These are phyloP conservation scores for Silurus aristotelis DNA, from an alignment of 2,797 vertebrate genomes.

Conservation along the genomic window DNA sequence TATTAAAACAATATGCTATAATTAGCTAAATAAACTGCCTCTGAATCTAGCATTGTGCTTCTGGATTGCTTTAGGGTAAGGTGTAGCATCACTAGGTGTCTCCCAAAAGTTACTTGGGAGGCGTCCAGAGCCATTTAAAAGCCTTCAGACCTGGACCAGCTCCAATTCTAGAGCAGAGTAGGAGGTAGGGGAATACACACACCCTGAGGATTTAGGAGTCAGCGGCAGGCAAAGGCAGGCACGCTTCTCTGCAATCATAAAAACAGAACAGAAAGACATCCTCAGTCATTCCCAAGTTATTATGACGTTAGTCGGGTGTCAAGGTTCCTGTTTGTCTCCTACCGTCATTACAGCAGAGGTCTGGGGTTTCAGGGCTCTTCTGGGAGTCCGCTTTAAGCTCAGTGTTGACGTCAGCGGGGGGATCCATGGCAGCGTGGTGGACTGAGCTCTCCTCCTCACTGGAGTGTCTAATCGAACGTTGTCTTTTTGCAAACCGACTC, in stretches of 20 bases:
- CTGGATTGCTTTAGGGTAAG: slow-evolving; percentile 30
- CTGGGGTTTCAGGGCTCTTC: slow-evolving; percentile 46
- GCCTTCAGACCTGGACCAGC: slow-evolving; percentile 49
- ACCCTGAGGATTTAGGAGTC: slow-evolving; percentile 75
- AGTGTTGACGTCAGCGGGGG: slow-evolving; percentile 34
- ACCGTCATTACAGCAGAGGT: slow-evolving; percentile 69
- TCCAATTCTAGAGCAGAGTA: slow-evolving; percentile 53
- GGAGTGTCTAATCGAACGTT: slow-evolving; percentile 55
- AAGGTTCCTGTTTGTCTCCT: slow-evolving; percentile 29
- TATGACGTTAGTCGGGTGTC: not conserved
- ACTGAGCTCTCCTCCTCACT: slow-evolving; percentile 49
- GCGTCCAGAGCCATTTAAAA: slow-evolving; percentile 54
- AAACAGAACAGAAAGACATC: slow-evolving; percentile 48
- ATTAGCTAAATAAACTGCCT: slow-evolving; percentile 38
- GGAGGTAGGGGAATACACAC: slow-evolving; percentile 60
- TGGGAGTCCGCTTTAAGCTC: slow-evolving; percentile 26
- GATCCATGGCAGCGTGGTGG: slow-evolving; percentile 61
- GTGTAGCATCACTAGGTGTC: slow-evolving; percentile 38
- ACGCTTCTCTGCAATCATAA: slow-evolving; percentile 75
- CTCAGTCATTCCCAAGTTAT: not conserved
- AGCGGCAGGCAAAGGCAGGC: slow-evolving; percentile 80
- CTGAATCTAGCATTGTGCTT: slow-evolving; percentile 23
- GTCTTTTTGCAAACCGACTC: slow-evolving; percentile 80
- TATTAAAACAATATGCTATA: slow-evolving; percentile 39
- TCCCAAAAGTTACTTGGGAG: slow-evolving; percentile 56